Evolutionary conservation across 2,888 invertebrate genomes (phyloP).

Genomic region (Trilocha varians): DNA sequence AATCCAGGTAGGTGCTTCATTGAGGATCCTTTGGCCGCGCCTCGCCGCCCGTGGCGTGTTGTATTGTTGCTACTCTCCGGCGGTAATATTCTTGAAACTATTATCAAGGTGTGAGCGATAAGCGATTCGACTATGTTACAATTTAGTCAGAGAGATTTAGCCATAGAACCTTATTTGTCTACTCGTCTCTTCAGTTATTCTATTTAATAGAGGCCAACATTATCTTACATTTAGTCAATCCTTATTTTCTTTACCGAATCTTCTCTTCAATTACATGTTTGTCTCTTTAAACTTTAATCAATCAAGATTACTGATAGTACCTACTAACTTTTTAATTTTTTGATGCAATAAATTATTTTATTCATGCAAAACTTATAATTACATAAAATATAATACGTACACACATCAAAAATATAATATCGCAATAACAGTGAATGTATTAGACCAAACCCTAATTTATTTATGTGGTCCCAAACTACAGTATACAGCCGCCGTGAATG

Average conservation of each 20-base stretch:
- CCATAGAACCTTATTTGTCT: too few species aligned
- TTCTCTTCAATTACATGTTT: too few species aligned
- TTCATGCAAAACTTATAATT: neutral
- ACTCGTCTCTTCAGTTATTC: too few species aligned
- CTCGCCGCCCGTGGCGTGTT: slow-evolving; percentile 46
- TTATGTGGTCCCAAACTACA: slow-evolving; percentile 46
- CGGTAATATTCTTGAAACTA: slow-evolving; percentile 18
- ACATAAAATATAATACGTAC: neutral
- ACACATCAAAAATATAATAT: neutral
- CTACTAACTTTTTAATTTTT: too few species aligned
- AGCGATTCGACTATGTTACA: slow-evolving; percentile 4
- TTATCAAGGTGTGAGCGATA: slow-evolving; percentile 14
- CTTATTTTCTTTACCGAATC: too few species aligned
- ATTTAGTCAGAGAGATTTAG: too few species aligned
- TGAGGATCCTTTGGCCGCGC: slow-evolving; percentile 39
- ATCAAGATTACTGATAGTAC: too few species aligned
- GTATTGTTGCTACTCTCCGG: slow-evolving; percentile 31
- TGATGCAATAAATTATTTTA: too few species aligned
- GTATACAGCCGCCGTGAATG: slow-evolving; percentile 43
- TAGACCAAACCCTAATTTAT: slow-evolving; percentile 32
- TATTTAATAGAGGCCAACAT: too few species aligned
- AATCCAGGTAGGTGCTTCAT: slow-evolving; percentile 66
- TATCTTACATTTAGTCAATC: too few species aligned
- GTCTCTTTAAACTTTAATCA: too few species aligned
- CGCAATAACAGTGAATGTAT: too few species aligned